phyloP scores from a whole-genome alignment of 2,888 invertebrate genomes.

The Unio delphinus region DNA sequence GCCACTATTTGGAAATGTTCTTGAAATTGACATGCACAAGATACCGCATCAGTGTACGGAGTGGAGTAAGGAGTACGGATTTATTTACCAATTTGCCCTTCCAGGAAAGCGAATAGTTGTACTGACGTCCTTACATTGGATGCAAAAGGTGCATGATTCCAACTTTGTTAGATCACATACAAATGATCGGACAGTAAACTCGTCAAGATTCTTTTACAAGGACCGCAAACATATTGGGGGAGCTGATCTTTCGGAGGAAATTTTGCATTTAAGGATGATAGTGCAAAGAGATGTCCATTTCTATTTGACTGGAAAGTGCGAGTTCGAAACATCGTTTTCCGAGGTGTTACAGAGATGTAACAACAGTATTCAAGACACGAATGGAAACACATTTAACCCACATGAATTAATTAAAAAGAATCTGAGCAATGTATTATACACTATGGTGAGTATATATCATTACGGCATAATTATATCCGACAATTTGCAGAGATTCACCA shows the following conservation, averaged over 20 bases:
- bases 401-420: constrained; percentile 16
- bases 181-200: constrained; percentile 28
- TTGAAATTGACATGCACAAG: constrained; percentile 21
- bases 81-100: constrained; percentile 18
- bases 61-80: constrained; percentile 23
- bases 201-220: constrained; percentile 24
- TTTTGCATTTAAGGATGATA: constrained; percentile 20
- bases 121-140: constrained; percentile 13
- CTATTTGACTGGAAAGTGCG: constrained; percentile 14
- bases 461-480: no score
- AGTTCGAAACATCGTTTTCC: constrained; percentile 12
- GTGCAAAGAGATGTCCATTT: constrained; percentile 15
- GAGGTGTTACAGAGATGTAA: constrained; percentile 15
- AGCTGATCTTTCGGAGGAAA: constrained; percentile 21
- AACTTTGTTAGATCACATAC: constrained; percentile 13
- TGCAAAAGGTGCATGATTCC: constrained; percentile 14
- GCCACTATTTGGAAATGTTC: constrained; percentile 4
- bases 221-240: constrained; percentile 32
- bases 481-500: no score
- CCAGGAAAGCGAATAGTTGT: constrained; percentile 17
- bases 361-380: constrained; percentile 12
- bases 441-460: constrained; percentile 19
- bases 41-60: constrained; percentile 20
- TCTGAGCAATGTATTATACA: constrained; percentile 23
- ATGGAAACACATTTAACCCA: constrained; percentile 15